phyloP scores from a whole-genome alignment of 2,888 invertebrate genomes.

The Ecdyonurus torrentis region DNA sequence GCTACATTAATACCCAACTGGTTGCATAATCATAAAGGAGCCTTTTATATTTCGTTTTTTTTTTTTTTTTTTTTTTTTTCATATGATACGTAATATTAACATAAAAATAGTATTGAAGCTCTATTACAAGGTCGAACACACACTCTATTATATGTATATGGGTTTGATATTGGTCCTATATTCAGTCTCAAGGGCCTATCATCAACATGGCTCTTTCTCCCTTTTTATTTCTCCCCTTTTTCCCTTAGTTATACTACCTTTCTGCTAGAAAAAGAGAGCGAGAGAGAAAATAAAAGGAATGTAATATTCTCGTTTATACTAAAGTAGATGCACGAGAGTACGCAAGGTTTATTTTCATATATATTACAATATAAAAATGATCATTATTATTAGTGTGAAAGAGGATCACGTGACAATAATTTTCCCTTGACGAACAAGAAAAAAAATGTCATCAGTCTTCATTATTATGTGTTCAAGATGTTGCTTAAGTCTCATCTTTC shows the following conservation, averaged over 20 bases:
- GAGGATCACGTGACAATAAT: too few species aligned
- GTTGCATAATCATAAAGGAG: neutral
- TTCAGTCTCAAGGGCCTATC: neutral
- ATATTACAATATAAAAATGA: too few species aligned
- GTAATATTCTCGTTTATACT: neutral
- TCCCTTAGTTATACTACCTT: too few species aligned
- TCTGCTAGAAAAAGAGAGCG: too few species aligned
- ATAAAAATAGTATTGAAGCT: neutral
- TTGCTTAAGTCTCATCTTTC: slow-evolving; percentile 2
- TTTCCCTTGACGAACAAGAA: neutral
- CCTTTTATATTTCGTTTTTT: neutral
- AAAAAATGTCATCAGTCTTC: neutral
- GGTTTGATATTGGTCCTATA: neutral
- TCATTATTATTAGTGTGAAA: too few species aligned
- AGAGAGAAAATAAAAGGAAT: too few species aligned
- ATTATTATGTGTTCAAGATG: neutral
- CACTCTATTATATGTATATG: too few species aligned
- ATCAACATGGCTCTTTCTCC: too few species aligned
- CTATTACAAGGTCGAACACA: neutral
- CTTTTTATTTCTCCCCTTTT: too few species aligned
- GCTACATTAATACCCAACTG: neutral
- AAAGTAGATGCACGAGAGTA: too few species aligned
- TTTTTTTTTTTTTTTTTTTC: neutral
- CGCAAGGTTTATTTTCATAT: too few species aligned
- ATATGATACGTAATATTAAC: too few species aligned